Base-by-base conservation (phyloP, 2,888 invertebrate genomes). In the Bombyx huttoni region DNA sequence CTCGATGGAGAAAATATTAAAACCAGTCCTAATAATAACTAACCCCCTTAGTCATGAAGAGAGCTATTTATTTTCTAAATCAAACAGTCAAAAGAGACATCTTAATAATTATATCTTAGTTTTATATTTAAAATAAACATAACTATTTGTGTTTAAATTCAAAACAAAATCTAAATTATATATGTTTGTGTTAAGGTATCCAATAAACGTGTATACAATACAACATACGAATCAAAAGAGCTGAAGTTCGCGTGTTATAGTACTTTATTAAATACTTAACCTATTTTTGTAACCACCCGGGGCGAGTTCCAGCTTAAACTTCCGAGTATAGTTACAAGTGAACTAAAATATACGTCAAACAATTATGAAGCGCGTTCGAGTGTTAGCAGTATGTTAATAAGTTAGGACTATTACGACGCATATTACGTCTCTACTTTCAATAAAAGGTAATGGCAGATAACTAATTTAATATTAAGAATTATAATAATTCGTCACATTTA, bases 211-310 rank as follows among this genome's bases (percentile, higher is more conserved):
- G 24, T 5, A 24, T 24, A 24, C 2, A 24, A 6, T 40, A 6
- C 2, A 40, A 10, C 40, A 10, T 40, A 40, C 12, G 8, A 40
- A 40, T 12, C 8, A 7, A 12, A 40, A 8, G 7, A 12, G 52
- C 52, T 53, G 58, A 50, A 53, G 57, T 60, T 71, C 59, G 71
- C 72, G 69, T 73, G 71, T 64, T 65, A 65, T 56, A 59, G 66
- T 66, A 64, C 69, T 71, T 77, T 71, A 71, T 71, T 66, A 73
- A 73, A 70, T 65, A 69, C 78, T 80, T 77, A 81, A 80, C 81
- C 81, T 65, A 73, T 63, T 77, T 75, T 58, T 64, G 64, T 65
- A 67, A 62, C 65, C 68, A 63, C 65, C 62, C 53, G 63, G 66
- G 69, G 67, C 64, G 51, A 62, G 59, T 56, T 60, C 58, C 52